A percentile compares a stretch with the other conserved stretches of the same genome.
phyloP scores from a whole-genome alignment of 1,140 invertebrate species.

The Phymastichus coffea region DNA sequence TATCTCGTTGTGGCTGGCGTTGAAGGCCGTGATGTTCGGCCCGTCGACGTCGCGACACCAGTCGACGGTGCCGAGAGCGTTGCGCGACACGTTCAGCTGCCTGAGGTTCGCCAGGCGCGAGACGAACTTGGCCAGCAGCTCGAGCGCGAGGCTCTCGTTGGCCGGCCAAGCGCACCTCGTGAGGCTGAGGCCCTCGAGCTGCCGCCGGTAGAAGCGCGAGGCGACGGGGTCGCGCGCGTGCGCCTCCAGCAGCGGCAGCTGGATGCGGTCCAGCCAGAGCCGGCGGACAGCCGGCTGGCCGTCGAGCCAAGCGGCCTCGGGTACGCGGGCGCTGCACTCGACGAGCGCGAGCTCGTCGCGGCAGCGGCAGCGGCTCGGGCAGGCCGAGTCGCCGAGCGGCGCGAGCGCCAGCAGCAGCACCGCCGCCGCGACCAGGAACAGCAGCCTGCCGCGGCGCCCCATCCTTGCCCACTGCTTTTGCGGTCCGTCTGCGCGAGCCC shows the following conservation, averaged over 20 bases:
- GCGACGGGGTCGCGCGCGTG: not conserved
- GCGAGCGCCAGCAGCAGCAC: too few relatives aligned
- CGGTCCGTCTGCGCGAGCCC: too few relatives aligned
- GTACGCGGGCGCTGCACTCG: slow-evolving; percentile 16
- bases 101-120: slow-evolving; percentile 38
- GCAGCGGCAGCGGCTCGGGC: not conserved
- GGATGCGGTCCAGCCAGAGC: not conserved
- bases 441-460: too few relatives aligned
- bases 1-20: slow-evolving; percentile 18
- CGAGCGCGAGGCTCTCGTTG: not conserved
- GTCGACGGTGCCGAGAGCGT: slow-evolving; percentile 40
- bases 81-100: slow-evolving; percentile 63
- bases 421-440: too few relatives aligned
- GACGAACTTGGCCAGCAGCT: slow-evolving; percentile 6
- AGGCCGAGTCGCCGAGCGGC: not conserved
- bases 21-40: not conserved
- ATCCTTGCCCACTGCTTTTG: too few relatives aligned
- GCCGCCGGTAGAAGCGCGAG: slow-evolving; percentile 29
- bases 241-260: not conserved
- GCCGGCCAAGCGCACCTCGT: too few relatives aligned
- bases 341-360: not conserved
- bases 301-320: not conserved
- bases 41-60: not conserved
- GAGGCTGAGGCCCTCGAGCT: slow-evolving; percentile 17
- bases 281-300: not conserved